These are phyloP conservation scores for Atractosteus spatula DNA, from an alignment of 2,113 vertebrate genomes.

Conservation along the genomic window DNA sequence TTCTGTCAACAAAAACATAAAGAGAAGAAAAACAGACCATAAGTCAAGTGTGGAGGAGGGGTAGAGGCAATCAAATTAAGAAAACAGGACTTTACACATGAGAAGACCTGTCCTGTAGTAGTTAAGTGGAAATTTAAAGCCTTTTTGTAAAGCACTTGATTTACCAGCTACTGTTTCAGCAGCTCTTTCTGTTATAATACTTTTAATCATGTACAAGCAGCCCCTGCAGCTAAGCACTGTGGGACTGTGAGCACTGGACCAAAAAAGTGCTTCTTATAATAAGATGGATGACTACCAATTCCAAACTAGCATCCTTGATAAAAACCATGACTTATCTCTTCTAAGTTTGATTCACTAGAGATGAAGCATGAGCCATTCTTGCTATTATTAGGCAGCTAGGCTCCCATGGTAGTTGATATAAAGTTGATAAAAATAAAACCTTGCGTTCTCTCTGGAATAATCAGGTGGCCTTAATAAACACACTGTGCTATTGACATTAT, in stretches of 20 bases:
- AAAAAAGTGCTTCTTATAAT: slow-evolving; percentile 18
- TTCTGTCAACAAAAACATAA: slow-evolving; percentile 83
- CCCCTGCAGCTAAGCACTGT: neutral
- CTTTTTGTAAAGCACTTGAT: slow-evolving; percentile 27
- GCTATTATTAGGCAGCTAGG: neutral
- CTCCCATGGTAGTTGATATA: slow-evolving; percentile 1
- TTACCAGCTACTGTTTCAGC: slow-evolving; percentile 35
- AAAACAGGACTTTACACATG: slow-evolving; percentile 64
- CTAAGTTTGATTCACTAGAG: neutral
- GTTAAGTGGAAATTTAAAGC: slow-evolving; percentile 58
- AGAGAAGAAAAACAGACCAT: slow-evolving; percentile 54
- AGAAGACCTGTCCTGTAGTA: slow-evolving; percentile 45
- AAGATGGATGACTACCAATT: slow-evolving; percentile 24
- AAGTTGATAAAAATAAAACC: slow-evolving; percentile 1
- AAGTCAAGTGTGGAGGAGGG: slow-evolving; percentile 57
- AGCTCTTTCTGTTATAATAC: slow-evolving; percentile 21
- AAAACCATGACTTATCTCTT: neutral
- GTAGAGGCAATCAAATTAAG: slow-evolving; percentile 67
- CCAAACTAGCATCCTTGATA: slow-evolving; percentile 8
- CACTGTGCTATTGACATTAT: slow-evolving; percentile 4
- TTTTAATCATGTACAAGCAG: slow-evolving; percentile 25
- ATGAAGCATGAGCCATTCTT: neutral
- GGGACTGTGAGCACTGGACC: neutral
- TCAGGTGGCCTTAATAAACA: slow-evolving; percentile 10
- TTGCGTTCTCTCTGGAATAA: slow-evolving; percentile 5